These are phyloP conservation scores for Clamator glandarius DNA, from an alignment of 2,797 vertebrate species.

Conservation along the genomic window DNA sequence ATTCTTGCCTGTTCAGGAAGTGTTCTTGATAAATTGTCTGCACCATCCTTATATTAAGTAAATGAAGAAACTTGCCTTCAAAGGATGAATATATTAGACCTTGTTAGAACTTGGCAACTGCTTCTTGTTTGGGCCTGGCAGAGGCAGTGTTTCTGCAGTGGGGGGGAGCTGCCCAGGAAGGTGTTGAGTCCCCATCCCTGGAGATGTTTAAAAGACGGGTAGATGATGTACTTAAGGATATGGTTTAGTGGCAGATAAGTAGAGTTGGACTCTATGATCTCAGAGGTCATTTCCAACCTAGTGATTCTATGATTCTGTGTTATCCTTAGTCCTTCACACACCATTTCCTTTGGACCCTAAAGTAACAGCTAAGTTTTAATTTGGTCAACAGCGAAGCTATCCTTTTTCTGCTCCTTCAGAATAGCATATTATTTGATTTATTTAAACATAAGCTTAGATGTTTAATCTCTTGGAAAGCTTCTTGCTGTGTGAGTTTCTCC, in stretches of 20 bases:
- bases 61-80: background rate
- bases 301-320: too few relatives aligned
- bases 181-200: too few relatives aligned
- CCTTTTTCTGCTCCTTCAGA: background rate
- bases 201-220: too few relatives aligned
- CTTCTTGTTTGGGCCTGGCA: too few relatives aligned
- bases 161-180: too few relatives aligned
- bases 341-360: background rate
- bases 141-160: too few relatives aligned
- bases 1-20: background rate
- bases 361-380: background rate
- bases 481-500: background rate
- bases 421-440: background rate
- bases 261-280: too few relatives aligned
- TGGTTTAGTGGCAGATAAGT: too few relatives aligned
- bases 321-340: background rate
- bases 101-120: too few relatives aligned
- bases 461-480: conserved; percentile 2
- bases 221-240: too few relatives aligned
- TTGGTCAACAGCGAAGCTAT: background rate
- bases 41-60: background rate
- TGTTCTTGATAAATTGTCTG: background rate
- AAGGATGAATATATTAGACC: too few relatives aligned
- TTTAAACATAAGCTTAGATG: background rate
- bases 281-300: too few relatives aligned